phyloP scores from a whole-genome alignment of 2,888 invertebrate genomes.

The Unio delphinus region DNA sequence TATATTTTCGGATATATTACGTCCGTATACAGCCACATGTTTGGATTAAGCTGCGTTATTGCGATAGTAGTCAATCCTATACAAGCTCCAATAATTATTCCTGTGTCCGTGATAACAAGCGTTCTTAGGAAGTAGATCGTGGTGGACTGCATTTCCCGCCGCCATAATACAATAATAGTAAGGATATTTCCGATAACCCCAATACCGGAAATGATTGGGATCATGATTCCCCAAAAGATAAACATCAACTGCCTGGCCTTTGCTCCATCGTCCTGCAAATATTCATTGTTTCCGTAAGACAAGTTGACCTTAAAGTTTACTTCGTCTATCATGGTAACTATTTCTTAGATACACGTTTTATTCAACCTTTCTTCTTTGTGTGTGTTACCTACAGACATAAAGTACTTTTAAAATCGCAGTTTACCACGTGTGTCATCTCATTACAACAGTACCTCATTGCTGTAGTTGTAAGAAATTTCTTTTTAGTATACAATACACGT shows the following conservation, averaged over 20 bases:
- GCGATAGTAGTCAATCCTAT: conserved; percentile 44
- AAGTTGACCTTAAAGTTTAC: conserved; percentile 58
- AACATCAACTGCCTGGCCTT: conserved; percentile 48
- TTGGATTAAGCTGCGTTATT: conserved; percentile 40
- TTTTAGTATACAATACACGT: too few species aligned
- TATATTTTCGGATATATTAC: conserved; percentile 60
- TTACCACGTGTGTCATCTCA: too few species aligned
- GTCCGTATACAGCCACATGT: conserved; percentile 46
- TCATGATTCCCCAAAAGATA: conserved; percentile 58
- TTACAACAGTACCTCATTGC: too few species aligned
- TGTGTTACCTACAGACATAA: background rate
- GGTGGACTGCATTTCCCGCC: conserved; percentile 63
- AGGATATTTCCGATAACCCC: conserved; percentile 64
- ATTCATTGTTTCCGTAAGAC: conserved; percentile 44
- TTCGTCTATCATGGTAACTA: conserved; percentile 24
- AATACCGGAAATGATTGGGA: conserved; percentile 54
- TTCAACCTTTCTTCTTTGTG: background rate
- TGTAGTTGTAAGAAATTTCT: too few species aligned
- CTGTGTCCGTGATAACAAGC: conserved; percentile 60
- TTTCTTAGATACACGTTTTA: background rate
- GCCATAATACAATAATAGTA: conserved; percentile 64
- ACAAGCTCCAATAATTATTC: conserved; percentile 45
- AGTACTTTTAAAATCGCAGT: background rate
- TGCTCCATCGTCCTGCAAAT: conserved; percentile 39
- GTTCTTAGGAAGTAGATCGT: conserved; percentile 60